Conservation (phyloP, 2,888 invertebrate genomes). For the Leptogaster cylindrica region DNA sequence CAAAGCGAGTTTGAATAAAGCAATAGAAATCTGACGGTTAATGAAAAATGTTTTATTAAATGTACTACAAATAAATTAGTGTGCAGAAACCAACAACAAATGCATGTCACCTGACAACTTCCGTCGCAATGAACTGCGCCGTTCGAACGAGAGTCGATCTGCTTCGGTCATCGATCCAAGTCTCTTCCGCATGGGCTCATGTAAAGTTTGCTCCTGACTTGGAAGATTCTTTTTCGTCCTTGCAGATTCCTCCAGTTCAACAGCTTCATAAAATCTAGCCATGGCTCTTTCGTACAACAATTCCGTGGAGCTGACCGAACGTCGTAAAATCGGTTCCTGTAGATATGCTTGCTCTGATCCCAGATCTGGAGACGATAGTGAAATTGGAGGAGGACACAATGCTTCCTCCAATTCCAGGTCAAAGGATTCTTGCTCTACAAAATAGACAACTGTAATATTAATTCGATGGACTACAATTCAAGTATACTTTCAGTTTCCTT, state of each 20-base stretch:
- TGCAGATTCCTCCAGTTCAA: constrained; percentile 75
- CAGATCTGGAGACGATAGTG: constrained; percentile 81
- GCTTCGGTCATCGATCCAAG: constrained; percentile 65
- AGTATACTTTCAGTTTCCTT: constrained; percentile 64
- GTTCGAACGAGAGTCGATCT: constrained; percentile 62
- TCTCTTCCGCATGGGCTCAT: constrained; percentile 59
- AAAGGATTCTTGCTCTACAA: constrained; percentile 65
- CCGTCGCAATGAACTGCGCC: constrained; percentile 62
- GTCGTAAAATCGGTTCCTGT: constrained; percentile 66
- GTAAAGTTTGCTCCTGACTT: constrained; percentile 51
- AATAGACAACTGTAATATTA: not conserved
- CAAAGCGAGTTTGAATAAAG: not conserved
- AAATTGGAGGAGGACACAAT: constrained; percentile 78
- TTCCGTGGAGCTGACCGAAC: constrained; percentile 82
- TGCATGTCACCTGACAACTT: constrained; percentile 14
- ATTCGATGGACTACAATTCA: too few relatives aligned
- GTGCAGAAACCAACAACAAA: constrained; percentile 8
- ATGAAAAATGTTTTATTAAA: not conserved
- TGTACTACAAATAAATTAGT: not conserved
- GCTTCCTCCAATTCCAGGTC: constrained; percentile 72
- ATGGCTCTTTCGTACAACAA: constrained; percentile 81
- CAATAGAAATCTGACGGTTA: not conserved
- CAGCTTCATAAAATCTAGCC: constrained; percentile 80
- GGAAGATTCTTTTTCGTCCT: constrained; percentile 56
- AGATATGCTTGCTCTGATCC: constrained; percentile 68